Conservation (phyloP, 2,797 vertebrate genomes). For the Decapterus maruadsi region DNA sequence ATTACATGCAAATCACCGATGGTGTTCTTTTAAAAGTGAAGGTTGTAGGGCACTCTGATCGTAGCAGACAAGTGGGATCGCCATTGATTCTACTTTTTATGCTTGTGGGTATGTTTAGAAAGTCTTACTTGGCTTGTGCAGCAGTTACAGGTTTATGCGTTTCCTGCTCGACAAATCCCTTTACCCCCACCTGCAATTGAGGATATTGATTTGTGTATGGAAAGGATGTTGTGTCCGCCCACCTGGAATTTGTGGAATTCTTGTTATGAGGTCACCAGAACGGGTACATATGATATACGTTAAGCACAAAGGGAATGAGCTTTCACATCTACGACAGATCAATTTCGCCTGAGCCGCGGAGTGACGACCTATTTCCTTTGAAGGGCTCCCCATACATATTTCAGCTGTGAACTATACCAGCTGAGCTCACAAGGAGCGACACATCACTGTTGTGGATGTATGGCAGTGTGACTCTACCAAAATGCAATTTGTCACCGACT, state of each 20-base stretch:
- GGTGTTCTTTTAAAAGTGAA: slow-evolving; percentile 35
- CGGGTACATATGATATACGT: slow-evolving; percentile 54
- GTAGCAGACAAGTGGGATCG: slow-evolving; percentile 39
- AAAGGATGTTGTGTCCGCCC: slow-evolving; percentile 50
- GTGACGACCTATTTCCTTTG: slow-evolving; percentile 65
- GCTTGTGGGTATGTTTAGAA: slow-evolving; percentile 47
- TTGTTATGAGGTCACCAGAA: slow-evolving; percentile 41
- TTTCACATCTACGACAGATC: slow-evolving; percentile 69
- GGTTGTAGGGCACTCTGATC: slow-evolving; percentile 36
- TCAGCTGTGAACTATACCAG: slow-evolving; percentile 53
- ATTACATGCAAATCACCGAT: slow-evolving; percentile 49
- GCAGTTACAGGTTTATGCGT: slow-evolving; percentile 51
- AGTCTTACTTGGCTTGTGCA: slow-evolving; percentile 38
- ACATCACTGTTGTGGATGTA: slow-evolving; percentile 37
- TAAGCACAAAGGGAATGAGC: slow-evolving; percentile 49
- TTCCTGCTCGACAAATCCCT: slow-evolving; percentile 57
- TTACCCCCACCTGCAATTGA: slow-evolving; percentile 52
- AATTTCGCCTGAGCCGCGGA: slow-evolving; percentile 59
- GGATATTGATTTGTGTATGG: slow-evolving; percentile 63
- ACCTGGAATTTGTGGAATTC: slow-evolving; percentile 41
- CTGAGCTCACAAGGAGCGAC: slow-evolving; percentile 45
- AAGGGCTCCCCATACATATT: slow-evolving; percentile 66
- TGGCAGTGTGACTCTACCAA: slow-evolving; percentile 40
- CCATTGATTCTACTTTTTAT: slow-evolving; percentile 54
- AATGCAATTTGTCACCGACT: slow-evolving; percentile 28